Conservation (phyloP, 2,888 invertebrate species). For the Ceramica pisi region DNA sequence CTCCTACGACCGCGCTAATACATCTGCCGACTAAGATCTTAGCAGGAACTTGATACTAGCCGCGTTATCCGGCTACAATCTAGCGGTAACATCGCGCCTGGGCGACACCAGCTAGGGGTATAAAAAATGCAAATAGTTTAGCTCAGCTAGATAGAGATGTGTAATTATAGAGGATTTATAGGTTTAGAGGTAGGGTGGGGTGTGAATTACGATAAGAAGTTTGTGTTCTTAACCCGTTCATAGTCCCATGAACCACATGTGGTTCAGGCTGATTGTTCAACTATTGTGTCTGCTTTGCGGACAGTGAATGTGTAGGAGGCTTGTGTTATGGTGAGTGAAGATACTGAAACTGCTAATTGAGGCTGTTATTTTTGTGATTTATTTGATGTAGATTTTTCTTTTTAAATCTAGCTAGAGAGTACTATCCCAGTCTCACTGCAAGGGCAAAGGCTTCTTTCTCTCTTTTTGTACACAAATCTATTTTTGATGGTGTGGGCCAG, state of each 20-base stretch:
- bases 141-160: conserved; percentile 34
- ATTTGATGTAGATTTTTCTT: too few relatives aligned
- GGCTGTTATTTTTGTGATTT: too few relatives aligned
- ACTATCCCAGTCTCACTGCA: too few relatives aligned
- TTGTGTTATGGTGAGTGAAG: too few relatives aligned
- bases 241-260: too few relatives aligned
- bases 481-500: not conserved
- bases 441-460: too few relatives aligned
- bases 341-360: not conserved
- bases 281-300: too few relatives aligned
- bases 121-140: conserved; percentile 56
- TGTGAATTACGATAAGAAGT: conserved; percentile 16
- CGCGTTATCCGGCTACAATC: conserved; percentile 74
- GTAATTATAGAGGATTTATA: conserved; percentile 29
- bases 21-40: conserved; percentile 80
- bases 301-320: too few relatives aligned
- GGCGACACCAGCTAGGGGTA: conserved; percentile 50
- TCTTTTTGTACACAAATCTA: not conserved
- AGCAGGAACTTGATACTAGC: conserved; percentile 77
- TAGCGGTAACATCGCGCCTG: conserved; percentile 76
- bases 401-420: too few relatives aligned
- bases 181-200: not conserved
- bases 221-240: too few relatives aligned
- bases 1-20: conserved; percentile 71
- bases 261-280: too few relatives aligned